A percentile compares a stretch with the other conserved stretches of the same genome.
Evolutionary conservation across 2,797 vertebrate genomes (phyloP).

Genomic region (Sarcophilus harrisii): DNA sequence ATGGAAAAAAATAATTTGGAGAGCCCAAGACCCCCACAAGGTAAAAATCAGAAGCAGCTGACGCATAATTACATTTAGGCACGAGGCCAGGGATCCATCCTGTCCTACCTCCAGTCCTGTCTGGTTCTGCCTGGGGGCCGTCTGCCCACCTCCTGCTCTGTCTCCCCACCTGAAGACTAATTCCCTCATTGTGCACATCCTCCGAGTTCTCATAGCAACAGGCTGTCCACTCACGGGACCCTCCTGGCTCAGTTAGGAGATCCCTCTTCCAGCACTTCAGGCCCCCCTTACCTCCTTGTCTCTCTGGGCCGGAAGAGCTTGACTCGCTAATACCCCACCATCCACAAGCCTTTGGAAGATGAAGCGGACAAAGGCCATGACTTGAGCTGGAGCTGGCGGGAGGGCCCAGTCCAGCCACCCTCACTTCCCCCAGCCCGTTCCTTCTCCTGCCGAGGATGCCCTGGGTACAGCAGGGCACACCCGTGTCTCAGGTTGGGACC

Average conservation of each 20-base stretch:
- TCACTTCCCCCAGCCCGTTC: neutral
- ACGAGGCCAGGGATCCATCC: neutral
- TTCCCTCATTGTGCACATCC: neutral
- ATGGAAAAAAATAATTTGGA: neutral
- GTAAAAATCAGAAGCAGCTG: slow-evolving; percentile 1
- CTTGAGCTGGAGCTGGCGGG: neutral
- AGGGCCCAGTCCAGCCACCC: neutral
- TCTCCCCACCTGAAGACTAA: neutral
- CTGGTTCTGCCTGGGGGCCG: slow-evolving; percentile 65
- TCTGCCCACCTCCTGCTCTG: slow-evolving; percentile 65
- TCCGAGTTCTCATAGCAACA: neutral
- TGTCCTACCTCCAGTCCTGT: slow-evolving; percentile 55
- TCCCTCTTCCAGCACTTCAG: neutral
- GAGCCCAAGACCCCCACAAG: neutral
- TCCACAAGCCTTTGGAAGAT: neutral
- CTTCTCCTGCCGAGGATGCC: neutral
- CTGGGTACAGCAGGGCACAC: no score
- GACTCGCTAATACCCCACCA: neutral
- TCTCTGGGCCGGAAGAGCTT: neutral
- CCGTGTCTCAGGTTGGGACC: neutral
- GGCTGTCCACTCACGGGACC: neutral
- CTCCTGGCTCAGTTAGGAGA: neutral
- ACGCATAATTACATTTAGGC: neutral
- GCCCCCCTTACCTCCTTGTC: neutral
- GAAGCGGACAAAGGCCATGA: neutral